Evolutionary conservation across 2,113 vertebrate genomes (phyloP), one percentile per base, ranked within the genome.

Genomic region (Rhynchomys soricoides): DNA sequence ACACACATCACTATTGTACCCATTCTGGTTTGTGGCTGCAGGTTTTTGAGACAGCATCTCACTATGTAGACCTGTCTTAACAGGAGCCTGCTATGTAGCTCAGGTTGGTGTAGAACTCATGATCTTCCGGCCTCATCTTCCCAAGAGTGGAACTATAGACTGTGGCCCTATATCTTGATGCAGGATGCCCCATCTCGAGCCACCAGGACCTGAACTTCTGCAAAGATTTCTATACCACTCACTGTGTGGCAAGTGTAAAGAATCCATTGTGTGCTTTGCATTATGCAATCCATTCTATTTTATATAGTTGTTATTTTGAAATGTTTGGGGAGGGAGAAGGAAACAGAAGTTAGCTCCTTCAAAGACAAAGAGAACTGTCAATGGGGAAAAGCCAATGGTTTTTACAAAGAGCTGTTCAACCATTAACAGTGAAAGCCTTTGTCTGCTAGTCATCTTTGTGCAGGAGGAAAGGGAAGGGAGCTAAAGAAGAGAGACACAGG

Each of bases 371-470:
- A 86, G 50, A 73, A 71, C 6, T 52, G 95, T 75, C 50, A 57
- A 83, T 31, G 15, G 91, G 16, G 19, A 92, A 87, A 78, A 95
- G 55, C 29, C 81, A 55, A 94, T 71, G 50, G 37, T 40, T 94
- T 94, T 95, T 85, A 93, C 55, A 78, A 92, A 92, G 31, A 93
- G 81, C 43, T 86, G 43, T 31, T 89, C 59, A 78, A 55, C 16
- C 10, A 57, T 70, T 75, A 88, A 95, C 24, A 62, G 17, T 40
- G 37, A 68, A 26, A n/a, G 66, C 48, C 17, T 26, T 71, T 71
- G 48, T 83, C 57, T 71, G 59, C 43, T n/a, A 43, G 57, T 24
- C 82, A 45, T 81, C 89, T 85, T 90, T 43, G 82, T 66, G 37
- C 9, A 91, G 59, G 19, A 96, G 59, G 48, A 81, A 5, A 92